These are phyloP conservation scores for Sitobion miscanthi DNA, from an alignment of 1,140 invertebrate genomes.

Conservation along the genomic window DNA sequence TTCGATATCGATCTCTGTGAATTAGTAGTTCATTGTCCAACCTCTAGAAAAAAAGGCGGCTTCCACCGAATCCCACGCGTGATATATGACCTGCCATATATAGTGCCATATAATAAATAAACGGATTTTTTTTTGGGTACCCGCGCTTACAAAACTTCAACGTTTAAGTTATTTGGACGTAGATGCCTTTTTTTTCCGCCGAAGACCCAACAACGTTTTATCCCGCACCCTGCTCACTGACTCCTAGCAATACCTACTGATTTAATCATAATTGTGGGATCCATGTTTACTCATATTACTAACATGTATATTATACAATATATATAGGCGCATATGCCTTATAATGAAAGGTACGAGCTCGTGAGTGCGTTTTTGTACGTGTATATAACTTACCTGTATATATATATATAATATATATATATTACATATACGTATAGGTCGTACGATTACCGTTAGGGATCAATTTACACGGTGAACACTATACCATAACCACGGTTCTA, in stretches of 20 bases:
- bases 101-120: constrained; percentile 44
- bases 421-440: background rate
- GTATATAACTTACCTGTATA: background rate
- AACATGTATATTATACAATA: background rate
- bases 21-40: constrained; percentile 51
- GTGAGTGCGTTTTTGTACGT: background rate
- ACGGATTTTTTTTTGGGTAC: constrained; percentile 13
- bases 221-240: background rate
- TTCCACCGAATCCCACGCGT: constrained; percentile 4
- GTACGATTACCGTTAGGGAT: background rate
- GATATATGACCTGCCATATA: constrained; percentile 37
- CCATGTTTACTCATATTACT: background rate
- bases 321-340: background rate
- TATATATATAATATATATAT: too few relatives aligned
- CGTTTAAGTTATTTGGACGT: constrained; percentile 3
- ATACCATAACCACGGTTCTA: background rate
- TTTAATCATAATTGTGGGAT: background rate
- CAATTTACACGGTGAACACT: background rate
- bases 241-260: background rate
- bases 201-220: background rate
- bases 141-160: background rate
- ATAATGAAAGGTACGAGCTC: background rate
- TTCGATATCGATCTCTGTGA: constrained; percentile 49
- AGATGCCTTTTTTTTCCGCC: background rate
- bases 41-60: constrained; percentile 28